A percentile compares a stretch with the other conserved stretches of the same genome.
Evolutionary conservation across 2,113 vertebrate species (phyloP).

Genomic region (Melanocharis versteri): DNA sequence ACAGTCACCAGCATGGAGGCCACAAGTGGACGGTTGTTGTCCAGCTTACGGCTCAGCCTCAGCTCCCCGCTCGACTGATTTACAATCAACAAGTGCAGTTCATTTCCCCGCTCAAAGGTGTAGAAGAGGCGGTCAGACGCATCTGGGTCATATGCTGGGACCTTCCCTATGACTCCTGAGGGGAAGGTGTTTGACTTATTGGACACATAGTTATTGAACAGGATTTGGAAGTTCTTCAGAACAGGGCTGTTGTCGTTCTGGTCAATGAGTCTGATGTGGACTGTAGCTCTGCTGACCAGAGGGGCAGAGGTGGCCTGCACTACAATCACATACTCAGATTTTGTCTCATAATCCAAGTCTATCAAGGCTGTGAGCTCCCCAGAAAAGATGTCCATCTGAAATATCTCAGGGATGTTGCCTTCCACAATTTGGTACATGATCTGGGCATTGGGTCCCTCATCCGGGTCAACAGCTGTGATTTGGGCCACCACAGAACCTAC

Average conservation of each 20-base stretch:
- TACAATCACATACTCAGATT: constrained; percentile 91
- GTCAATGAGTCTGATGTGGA: constrained; percentile 89
- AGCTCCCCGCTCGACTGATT: constrained; percentile 96
- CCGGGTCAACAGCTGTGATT: constrained; percentile 91
- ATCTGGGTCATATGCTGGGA: constrained; percentile 94
- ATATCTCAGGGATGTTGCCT: constrained; percentile 97
- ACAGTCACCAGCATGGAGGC: constrained; percentile 96
- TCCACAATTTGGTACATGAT: constrained; percentile 99
- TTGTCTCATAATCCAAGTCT: constrained; percentile 93
- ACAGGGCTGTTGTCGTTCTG: constrained; percentile 96
- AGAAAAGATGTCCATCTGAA: constrained; percentile 99
- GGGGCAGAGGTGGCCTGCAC: constrained; percentile 97
- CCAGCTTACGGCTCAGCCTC: constrained; percentile 92
- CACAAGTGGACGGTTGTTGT: constrained; percentile 96
- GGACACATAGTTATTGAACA: constrained; percentile 98
- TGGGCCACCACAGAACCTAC: constrained; percentile 96
- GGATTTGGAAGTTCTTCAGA: constrained; percentile 95
- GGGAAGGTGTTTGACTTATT: constrained; percentile 97
- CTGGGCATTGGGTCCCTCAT: constrained; percentile 94
- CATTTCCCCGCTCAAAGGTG: constrained; percentile 93
- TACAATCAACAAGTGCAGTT: constrained; percentile 91
- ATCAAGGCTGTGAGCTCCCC: constrained; percentile 96
- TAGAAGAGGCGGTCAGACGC: constrained; percentile 92
- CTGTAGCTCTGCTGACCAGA: constrained; percentile 92
- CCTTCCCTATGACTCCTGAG: constrained; percentile 88